Evolutionary conservation across 2,888 invertebrate genomes (phyloP).

Genomic region (Chromoteleia sp.): DNA sequence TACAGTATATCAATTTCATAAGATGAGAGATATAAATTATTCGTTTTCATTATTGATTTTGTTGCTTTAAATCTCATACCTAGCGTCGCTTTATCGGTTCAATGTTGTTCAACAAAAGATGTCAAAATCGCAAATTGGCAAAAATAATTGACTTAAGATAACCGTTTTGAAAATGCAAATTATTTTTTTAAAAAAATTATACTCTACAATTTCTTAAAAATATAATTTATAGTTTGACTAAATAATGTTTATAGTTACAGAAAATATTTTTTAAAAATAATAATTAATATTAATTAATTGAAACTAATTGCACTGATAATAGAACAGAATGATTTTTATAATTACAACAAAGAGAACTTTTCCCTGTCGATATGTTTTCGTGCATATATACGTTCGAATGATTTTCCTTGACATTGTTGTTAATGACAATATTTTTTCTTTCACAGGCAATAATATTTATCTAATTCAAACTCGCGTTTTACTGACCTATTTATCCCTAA

Average conservation of each 20-base stretch:
- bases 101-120: conserved; percentile 23
- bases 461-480: not conserved
- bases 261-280: too few relatives aligned
- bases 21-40: conserved; percentile 6
- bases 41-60: not conserved
- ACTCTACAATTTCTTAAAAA: too few relatives aligned
- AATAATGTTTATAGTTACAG: too few relatives aligned
- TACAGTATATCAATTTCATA: conserved; percentile 8
- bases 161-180: not conserved
- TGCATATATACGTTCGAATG: not conserved
- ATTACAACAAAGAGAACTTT: too few relatives aligned
- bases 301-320: too few relatives aligned
- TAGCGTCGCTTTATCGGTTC: not conserved
- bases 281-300: too few relatives aligned
- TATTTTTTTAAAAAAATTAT: too few relatives aligned
- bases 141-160: not conserved
- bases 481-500: too few relatives aligned
- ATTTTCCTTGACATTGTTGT: not conserved
- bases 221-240: too few relatives aligned
- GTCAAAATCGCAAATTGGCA: not conserved
- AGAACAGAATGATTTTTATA: too few relatives aligned
- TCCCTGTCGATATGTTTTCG: not conserved
- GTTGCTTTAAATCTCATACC: conserved; percentile 5
- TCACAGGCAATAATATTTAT: conserved; percentile 1
- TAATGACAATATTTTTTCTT: not conserved